phyloP scores from a whole-genome alignment of 1,140 invertebrate species.

The Dryas iulia region DNA sequence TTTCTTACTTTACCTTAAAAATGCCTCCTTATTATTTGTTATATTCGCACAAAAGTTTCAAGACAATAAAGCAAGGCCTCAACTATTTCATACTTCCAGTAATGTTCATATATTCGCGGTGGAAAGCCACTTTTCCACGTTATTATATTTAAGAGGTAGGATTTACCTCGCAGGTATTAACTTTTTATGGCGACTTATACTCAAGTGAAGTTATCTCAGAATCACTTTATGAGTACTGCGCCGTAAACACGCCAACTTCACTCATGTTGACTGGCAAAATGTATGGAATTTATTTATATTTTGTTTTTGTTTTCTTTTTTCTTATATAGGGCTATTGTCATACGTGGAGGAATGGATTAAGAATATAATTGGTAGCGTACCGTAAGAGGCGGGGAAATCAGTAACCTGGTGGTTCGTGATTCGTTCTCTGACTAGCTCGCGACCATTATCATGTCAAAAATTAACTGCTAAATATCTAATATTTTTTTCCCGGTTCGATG shows the following conservation, averaged over 20 bases:
- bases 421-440: too few species aligned
- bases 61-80: neutral
- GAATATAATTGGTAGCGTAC: too few species aligned
- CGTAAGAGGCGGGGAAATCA: too few species aligned
- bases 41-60: neutral
- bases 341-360: too few species aligned
- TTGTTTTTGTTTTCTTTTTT: neutral
- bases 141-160: constrained; percentile 21
- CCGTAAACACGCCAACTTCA: constrained; percentile 12
- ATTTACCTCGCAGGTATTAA: constrained; percentile 12
- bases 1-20: too few species aligned
- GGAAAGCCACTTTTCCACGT: constrained; percentile 9
- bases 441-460: too few species aligned
- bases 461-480: too few species aligned
- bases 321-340: too few species aligned
- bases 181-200: constrained; percentile 20
- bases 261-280: neutral
- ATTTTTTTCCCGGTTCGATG: too few species aligned
- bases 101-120: neutral
- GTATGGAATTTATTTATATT: too few species aligned
- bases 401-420: too few species aligned
- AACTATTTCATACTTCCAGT: neutral
- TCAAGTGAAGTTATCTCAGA: constrained; percentile 20
- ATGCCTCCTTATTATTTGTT: too few species aligned
- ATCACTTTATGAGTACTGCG: constrained; percentile 11